Evolutionary conservation across 1,140 invertebrate species (phyloP), one percentile per base, ranked within the genome.

Genomic region (Macrotrachela quadricornifera): DNA sequence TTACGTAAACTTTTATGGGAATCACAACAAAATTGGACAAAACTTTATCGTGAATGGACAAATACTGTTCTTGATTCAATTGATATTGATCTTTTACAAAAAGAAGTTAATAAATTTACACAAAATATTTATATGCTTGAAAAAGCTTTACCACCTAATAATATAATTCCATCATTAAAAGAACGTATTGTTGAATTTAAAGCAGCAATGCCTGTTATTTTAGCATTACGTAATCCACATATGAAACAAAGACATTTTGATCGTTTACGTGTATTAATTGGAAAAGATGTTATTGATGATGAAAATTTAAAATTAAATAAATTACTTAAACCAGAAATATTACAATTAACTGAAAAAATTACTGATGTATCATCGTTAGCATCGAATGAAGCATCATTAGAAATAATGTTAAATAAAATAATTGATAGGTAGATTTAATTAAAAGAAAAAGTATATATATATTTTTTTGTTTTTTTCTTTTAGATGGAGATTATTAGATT

Each of bases 351-450:
- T 0, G 73, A 80, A 9, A 77, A 80, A 56, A 65, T 88, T 8
- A 79, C 80, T 73, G 81, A 86, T 63, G 78, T 86, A 18, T 80
- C 82, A 9, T 78, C 77, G 0, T 79, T 81, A 58, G 84, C 83
- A 1, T 83, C 79, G 59, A 83, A 83, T 18, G 85, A 88, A 65
- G 78, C 78, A 17, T 78, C 77, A 6, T 70, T 87, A 1, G 83
- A 86, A 67, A 65, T 68, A 0, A 74, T 86, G 64, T 64, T 87
- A 1, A 79, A 79, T 57, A 83, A 80, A 70, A 79, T 79, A 56
- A 30, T 57, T 62, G 64, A 64, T 66, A 38, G 60, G 63, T 11
- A 60, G 63, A 48, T 8, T 30, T 2, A 30, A 30, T 4, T 30
- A 30, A 30, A 30, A 30, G 21, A 30, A 30, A 30, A 30, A 30